phyloP scores from a whole-genome alignment of 2,113 vertebrate species.

The Rhineura floridana region DNA sequence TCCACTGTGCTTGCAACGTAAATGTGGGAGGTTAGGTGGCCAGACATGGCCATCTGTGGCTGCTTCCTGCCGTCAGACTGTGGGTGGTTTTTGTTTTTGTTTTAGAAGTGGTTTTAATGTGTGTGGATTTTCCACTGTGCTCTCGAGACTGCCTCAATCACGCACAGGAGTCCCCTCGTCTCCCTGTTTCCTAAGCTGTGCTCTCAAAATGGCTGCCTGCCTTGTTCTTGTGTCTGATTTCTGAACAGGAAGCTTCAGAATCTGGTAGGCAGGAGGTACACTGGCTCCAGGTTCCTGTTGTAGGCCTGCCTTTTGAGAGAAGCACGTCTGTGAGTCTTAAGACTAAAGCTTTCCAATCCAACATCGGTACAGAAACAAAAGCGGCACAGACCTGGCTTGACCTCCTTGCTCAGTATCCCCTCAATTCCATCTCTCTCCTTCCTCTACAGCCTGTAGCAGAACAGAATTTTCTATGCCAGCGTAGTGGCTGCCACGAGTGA shows the following conservation, averaged over 20 bases:
- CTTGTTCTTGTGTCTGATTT: conserved; percentile 56
- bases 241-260: background rate
- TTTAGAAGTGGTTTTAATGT: background rate
- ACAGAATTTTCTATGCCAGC: background rate
- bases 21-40: no score
- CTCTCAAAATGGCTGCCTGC: conserved; percentile 74
- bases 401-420: background rate
- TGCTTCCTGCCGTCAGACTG: background rate
- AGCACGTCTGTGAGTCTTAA: background rate
- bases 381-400: no score
- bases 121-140: background rate
- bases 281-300: background rate
- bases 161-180: background rate
- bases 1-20: background rate
- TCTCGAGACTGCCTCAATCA: background rate
- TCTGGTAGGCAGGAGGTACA: background rate
- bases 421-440: background rate
- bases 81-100: background rate
- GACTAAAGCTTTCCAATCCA: background rate
- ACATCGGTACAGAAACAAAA: no score
- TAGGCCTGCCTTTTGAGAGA: background rate
- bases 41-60: background rate
- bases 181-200: conserved; percentile 55
- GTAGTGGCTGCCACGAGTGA: background rate
- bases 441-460: background rate